Conservation (phyloP, 2,888 invertebrate species). For the Omphaloscelis lunosa region DNA sequence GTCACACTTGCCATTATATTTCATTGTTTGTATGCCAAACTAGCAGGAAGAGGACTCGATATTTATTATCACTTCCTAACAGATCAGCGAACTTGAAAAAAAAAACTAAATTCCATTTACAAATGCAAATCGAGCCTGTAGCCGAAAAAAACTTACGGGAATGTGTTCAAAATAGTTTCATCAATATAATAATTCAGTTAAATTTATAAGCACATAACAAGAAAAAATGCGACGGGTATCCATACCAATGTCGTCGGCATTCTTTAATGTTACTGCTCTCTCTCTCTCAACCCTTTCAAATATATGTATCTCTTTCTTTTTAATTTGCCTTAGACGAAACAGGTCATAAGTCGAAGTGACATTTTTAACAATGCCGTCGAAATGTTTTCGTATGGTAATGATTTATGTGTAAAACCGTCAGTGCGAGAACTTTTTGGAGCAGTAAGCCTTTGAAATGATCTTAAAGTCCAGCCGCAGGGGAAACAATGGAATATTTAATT, state of each 20-base stretch:
- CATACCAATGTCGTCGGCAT: slow-evolving; percentile 80
- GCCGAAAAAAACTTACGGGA: slow-evolving; percentile 4
- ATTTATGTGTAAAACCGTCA: slow-evolving; percentile 88
- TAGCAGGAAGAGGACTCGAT: not conserved
- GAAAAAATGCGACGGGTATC: slow-evolving; percentile 66
- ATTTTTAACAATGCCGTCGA: slow-evolving; percentile 89
- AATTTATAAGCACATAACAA: slow-evolving; percentile 54
- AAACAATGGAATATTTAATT: slow-evolving; percentile 82
- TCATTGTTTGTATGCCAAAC: slow-evolving; percentile 4
- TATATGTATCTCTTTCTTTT: slow-evolving; percentile 81
- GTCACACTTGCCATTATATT: not conserved
- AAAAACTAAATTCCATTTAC: not conserved
- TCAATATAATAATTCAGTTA: slow-evolving; percentile 34
- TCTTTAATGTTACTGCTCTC: slow-evolving; percentile 81
- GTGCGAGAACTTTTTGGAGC: slow-evolving; percentile 82
- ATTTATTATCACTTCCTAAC: not conserved
- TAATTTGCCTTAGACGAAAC: slow-evolving; percentile 88
- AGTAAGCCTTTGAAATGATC: slow-evolving; percentile 79
- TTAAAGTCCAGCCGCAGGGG: slow-evolving; percentile 75
- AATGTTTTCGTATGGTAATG: slow-evolving; percentile 90
- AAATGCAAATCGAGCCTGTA: not conserved
- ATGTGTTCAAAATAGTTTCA: not conserved
- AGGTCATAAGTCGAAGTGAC: slow-evolving; percentile 90
- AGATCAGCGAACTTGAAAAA: not conserved
- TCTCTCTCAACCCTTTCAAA: slow-evolving; percentile 73